These are phyloP conservation scores for Diadophis punctatus DNA, from an alignment of 2,113 vertebrate species.

Conservation along the genomic window DNA sequence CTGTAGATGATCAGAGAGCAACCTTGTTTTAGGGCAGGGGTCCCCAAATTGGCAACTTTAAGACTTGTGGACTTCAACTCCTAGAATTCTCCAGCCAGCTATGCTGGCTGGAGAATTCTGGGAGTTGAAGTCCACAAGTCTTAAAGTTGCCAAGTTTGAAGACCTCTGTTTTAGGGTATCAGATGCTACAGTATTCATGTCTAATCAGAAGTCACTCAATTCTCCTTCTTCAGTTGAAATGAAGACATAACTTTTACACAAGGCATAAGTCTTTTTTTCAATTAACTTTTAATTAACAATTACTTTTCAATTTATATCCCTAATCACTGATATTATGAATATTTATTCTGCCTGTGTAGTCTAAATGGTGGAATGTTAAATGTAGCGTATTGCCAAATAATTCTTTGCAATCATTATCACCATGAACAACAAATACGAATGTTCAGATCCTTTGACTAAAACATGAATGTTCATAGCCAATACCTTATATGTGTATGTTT, in stretches of 20 bases:
- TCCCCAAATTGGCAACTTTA: too few species aligned
- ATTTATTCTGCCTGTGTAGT: background rate
- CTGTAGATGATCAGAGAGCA: background rate
- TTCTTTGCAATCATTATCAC: background rate
- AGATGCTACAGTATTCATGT: background rate
- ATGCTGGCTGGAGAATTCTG: too few species aligned
- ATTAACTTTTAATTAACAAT: background rate
- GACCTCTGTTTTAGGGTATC: background rate
- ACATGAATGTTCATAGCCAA: background rate
- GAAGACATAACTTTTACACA: too few species aligned
- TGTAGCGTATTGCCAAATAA: background rate
- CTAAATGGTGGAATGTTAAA: background rate
- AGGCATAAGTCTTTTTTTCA: too few species aligned
- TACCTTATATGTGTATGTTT: background rate
- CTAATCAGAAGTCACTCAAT: background rate
- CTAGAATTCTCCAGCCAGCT: too few species aligned
- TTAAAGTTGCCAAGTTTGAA: too few species aligned
- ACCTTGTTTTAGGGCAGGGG: too few species aligned
- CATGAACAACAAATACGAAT: background rate
- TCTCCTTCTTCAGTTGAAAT: background rate
- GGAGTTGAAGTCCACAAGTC: too few species aligned
- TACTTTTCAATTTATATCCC: background rate
- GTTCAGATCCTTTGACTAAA: background rate
- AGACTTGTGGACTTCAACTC: too few species aligned
- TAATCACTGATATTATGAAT: background rate